These are phyloP conservation scores for Acrocephalus scirpaceus DNA, from an alignment of 2,797 vertebrate genomes.

Conservation along the genomic window DNA sequence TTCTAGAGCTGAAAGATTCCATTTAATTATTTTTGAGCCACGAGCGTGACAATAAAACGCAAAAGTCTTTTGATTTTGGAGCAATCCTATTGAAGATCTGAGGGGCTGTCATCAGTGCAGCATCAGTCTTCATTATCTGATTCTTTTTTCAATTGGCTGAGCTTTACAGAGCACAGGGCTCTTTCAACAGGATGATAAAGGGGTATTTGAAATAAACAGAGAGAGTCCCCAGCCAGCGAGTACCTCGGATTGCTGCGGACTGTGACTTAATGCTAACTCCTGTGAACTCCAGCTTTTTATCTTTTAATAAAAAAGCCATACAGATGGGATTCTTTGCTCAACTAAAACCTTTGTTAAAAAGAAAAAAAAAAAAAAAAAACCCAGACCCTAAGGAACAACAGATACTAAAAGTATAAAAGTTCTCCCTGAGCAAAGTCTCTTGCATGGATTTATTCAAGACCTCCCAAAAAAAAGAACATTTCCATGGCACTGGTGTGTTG, in stretches of 20 bases:
- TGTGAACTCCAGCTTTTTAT: constrained; percentile 72
- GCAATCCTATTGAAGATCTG: constrained; percentile 68
- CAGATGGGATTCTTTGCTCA: constrained; percentile 55
- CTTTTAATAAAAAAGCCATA: constrained; percentile 71
- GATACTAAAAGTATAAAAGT: constrained; percentile 10
- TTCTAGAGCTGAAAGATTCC: constrained; percentile 39
- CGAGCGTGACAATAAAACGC: constrained; percentile 60
- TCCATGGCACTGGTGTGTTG: neutral
- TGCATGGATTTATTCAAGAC: neutral
- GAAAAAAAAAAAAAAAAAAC: neutral
- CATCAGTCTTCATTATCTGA: constrained; percentile 74
- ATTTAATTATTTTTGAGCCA: constrained; percentile 53
- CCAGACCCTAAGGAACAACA: neutral
- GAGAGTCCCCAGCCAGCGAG: constrained; percentile 63
- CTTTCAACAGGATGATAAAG: constrained; percentile 75
- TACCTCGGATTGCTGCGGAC: constrained; percentile 60
- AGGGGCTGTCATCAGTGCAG: constrained; percentile 58
- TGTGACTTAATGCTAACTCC: constrained; percentile 72
- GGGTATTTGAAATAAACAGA: constrained; percentile 73
- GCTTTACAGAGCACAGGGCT: constrained; percentile 68
- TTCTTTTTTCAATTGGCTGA: constrained; percentile 66
- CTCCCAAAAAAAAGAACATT: neutral
- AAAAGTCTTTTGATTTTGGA: constrained; percentile 72
- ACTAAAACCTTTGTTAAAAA: constrained; percentile 56
- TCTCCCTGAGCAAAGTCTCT: neutral